Percentiles rank a stretch among this genome's conserved stretches.
Evolutionary conservation across 1,140 invertebrate genomes (phyloP).

Genomic region (Maniola jurtina): DNA sequence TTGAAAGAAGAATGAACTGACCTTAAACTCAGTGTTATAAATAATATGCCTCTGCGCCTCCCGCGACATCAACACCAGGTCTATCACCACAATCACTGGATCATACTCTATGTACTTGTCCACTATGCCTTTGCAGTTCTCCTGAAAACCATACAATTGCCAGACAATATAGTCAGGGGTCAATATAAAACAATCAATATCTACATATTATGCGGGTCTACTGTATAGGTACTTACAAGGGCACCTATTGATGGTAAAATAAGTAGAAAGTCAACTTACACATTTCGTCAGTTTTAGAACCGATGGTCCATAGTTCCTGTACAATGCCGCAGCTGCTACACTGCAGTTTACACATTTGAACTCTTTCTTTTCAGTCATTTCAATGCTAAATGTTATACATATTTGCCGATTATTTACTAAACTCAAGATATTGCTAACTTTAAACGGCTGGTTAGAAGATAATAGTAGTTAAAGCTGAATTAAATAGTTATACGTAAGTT

Average conservation of each 20-base stretch:
- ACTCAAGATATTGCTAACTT: too few relatives aligned
- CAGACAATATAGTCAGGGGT: not conserved
- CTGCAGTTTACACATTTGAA: conserved; percentile 85
- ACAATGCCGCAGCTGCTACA: conserved; percentile 80
- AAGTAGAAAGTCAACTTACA: conserved; percentile 76
- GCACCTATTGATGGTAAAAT: not conserved
- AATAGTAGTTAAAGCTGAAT: too few relatives aligned
- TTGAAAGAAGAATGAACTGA: conserved; percentile 41
- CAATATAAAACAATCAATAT: too few relatives aligned
- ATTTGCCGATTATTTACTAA: not conserved
- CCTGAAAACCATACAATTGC: conserved; percentile 77
- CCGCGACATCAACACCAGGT: conserved; percentile 85
- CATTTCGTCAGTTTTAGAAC: conserved; percentile 86
- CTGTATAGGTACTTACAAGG: not conserved
- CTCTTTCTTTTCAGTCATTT: conserved; percentile 49
- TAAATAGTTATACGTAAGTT: too few relatives aligned
- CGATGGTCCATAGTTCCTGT: conserved; percentile 83
- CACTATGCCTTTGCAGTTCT: conserved; percentile 84
- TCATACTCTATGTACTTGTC: conserved; percentile 96
- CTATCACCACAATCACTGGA: conserved; percentile 84
- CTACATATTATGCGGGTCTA: too few relatives aligned
- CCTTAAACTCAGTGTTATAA: conserved; percentile 86
- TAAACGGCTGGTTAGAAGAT: too few relatives aligned
- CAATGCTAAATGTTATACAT: conserved; percentile 5
- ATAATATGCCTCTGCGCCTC: conserved; percentile 91